Percentiles rank a stretch among this genome's conserved stretches.
Evolutionary conservation across 2,113 vertebrate species (phyloP).

Genomic region (Rutilus rutilus): DNA sequence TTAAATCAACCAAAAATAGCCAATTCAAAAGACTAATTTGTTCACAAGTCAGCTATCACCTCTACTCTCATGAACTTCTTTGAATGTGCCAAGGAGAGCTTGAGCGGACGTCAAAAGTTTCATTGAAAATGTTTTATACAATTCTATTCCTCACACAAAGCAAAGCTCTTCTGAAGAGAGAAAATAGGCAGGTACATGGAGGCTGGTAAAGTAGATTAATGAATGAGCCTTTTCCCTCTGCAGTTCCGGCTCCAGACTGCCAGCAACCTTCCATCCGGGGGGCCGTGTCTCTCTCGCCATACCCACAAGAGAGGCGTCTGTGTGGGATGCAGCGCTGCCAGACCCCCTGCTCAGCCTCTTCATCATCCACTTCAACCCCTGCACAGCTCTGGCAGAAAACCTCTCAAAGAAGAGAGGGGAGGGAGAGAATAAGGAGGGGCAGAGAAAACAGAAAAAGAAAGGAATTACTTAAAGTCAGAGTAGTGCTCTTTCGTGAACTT

Average conservation of each 20-base stretch:
- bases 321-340: slow-evolving; percentile 63
- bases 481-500: background rate
- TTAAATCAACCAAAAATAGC: background rate
- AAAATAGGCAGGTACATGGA: background rate
- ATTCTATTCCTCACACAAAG: background rate
- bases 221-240: slow-evolving; percentile 36
- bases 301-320: slow-evolving; percentile 59
- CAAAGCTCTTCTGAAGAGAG: background rate
- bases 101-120: background rate
- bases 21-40: background rate
- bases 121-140: background rate
- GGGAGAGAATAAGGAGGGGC: background rate
- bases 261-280: slow-evolving; percentile 58
- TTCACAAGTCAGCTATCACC: background rate
- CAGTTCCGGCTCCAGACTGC: slow-evolving; percentile 43
- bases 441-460: background rate
- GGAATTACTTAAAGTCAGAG: background rate
- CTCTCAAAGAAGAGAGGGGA: slow-evolving; percentile 33
- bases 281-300: slow-evolving; percentile 38
- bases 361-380: slow-evolving; percentile 56
- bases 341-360: slow-evolving; percentile 63
- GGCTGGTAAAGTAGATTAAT: slow-evolving; percentile 39
- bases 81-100: background rate
- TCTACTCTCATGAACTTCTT: background rate
- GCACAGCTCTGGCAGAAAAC: slow-evolving; percentile 7